phyloP scores from a whole-genome alignment of 2,113 vertebrate species.

The Brachirus orientalis region DNA sequence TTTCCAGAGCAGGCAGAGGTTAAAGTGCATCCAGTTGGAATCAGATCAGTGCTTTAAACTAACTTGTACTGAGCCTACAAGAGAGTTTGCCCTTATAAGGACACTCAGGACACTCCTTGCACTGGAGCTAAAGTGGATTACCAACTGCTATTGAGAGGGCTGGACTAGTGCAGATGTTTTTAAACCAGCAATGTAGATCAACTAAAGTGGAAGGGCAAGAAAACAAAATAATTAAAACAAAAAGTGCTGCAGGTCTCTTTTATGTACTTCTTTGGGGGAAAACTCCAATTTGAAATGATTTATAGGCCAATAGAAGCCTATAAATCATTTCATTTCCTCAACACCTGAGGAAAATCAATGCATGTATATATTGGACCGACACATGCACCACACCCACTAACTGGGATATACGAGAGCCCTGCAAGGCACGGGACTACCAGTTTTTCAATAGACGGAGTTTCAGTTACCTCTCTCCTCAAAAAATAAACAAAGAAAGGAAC shows the following conservation, averaged over 20 bases:
- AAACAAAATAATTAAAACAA: too few species aligned
- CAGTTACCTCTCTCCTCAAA: constrained; percentile 33
- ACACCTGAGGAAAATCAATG: constrained; percentile 24
- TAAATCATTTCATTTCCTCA: constrained; percentile 47
- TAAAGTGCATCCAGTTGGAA: constrained; percentile 65
- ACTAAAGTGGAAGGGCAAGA: too few species aligned
- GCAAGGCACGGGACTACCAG: constrained; percentile 23
- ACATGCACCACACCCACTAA: constrained; percentile 35
- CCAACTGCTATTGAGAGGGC: constrained; percentile 47
- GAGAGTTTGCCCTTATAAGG: constrained; percentile 76
- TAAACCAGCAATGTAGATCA: constrained; percentile 34
- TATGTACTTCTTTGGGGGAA: too few species aligned
- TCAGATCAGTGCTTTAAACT: constrained; percentile 62
- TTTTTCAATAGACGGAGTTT: constrained; percentile 42
- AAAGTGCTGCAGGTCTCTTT: too few species aligned
- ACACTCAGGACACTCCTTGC: constrained; percentile 43
- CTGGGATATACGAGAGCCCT: constrained; percentile 36
- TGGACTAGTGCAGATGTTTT: constrained; percentile 22
- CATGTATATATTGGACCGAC: not conserved
- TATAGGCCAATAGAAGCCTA: constrained; percentile 18
- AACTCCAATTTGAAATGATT: not conserved
- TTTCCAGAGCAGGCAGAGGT: constrained; percentile 61
- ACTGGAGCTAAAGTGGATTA: constrained; percentile 47
- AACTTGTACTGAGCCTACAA: constrained; percentile 52
- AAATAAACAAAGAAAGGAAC: constrained; percentile 44